A percentile compares a stretch with the other conserved stretches of the same genome.
Evolutionary conservation across 2,113 vertebrate species (phyloP).

Genomic region (Halcyon malimbica): DNA sequence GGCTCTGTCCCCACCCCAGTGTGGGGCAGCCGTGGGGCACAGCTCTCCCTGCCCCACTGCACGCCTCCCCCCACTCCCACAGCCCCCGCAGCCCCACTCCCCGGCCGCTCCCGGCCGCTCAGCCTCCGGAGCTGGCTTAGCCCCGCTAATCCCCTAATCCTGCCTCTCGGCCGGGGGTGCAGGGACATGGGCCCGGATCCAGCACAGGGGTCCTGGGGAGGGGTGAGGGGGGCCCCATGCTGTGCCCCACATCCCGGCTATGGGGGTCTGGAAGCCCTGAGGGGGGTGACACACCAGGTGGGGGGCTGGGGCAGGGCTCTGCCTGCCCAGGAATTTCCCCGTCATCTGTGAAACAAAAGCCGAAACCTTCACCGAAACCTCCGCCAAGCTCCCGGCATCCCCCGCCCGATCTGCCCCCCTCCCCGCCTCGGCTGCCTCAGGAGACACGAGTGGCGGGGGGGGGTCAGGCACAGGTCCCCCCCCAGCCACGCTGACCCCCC

Average conservation of each 20-base stretch:
- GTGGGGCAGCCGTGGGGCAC: background rate
- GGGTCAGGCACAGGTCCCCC: background rate
- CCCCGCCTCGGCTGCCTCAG: background rate
- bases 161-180: background rate
- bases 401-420: background rate
- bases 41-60: background rate
- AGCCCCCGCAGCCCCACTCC: background rate
- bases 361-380: background rate
- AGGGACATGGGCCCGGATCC: background rate
- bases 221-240: background rate
- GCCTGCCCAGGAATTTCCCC: constrained; percentile 56
- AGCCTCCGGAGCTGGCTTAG: constrained; percentile 1
- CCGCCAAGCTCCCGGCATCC: background rate
- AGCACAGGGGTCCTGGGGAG: background rate
- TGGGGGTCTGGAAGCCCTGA: background rate
- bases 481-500: background rate
- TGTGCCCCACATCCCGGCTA: background rate
- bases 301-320: background rate
- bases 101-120: background rate
- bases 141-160: constrained; percentile 48
- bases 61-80: background rate
- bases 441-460: background rate
- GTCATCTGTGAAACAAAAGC: constrained; percentile 35
- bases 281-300: background rate
- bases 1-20: background rate